A percentile compares a stretch with the other conserved stretches of the same genome.
Conservation (phyloP, 2,113 vertebrate species). For the Shinisaurus crocodilurus region DNA sequence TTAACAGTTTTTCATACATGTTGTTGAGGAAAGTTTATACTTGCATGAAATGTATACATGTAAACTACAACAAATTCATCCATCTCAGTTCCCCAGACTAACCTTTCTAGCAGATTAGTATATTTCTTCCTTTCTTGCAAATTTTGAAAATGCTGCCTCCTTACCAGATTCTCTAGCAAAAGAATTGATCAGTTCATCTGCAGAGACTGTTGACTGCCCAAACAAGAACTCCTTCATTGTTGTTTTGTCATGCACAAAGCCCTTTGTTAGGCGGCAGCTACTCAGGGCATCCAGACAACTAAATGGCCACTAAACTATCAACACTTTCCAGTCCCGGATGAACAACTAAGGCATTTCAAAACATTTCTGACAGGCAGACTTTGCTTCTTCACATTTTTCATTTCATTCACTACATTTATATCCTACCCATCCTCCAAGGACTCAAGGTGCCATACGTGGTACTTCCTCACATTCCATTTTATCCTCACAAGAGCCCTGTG, state of each 20-base stretch:
- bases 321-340: not conserved
- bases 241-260: not conserved
- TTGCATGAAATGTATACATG: conserved; percentile 18
- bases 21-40: conserved; percentile 44
- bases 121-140: conserved; percentile 4
- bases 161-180: too few species aligned
- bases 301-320: not conserved
- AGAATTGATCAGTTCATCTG: not conserved
- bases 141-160: not conserved
- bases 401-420: too few species aligned
- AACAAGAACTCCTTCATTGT: not conserved
- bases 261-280: not conserved
- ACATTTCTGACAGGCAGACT: not conserved
- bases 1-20: conserved; percentile 25
- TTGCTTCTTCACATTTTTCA: not conserved
- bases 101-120: too few species aligned
- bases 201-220: not conserved
- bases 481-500: too few species aligned
- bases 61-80: conserved; percentile 3
- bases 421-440: too few species aligned
- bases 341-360: not conserved
- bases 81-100: conserved; percentile 22
- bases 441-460: too few species aligned
- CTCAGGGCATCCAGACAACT: not conserved
- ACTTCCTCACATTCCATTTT: too few species aligned